Evolutionary conservation across 1,140 invertebrate genomes (phyloP), one percentile per base, ranked within the genome.

Genomic region (Chlorops oryzae): DNA sequence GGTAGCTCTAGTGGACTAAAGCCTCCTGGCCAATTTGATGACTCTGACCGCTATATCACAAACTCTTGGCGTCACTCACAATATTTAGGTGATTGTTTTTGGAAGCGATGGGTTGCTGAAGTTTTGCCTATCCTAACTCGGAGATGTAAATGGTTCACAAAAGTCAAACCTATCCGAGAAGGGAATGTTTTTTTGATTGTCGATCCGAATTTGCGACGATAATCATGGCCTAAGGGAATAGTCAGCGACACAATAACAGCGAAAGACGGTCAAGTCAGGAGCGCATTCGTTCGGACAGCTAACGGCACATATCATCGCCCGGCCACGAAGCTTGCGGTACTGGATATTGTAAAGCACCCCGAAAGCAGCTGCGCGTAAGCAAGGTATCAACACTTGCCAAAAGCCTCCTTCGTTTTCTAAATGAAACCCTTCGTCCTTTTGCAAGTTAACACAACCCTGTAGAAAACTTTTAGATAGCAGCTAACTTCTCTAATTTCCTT

Each of bases 261-360:
- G 13, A 38, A 47, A 47, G 47, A 49, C 28, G 47, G 39, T 4
- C 47, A 49, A 34, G 47, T 49, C 7, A 15, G 47, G 12, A 49
- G 38, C 6, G 47, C 47, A 15, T 10, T 39, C 1, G 46, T 47
- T 10, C 17, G 23, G 24, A 38, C 46, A 15, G 34, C 32, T 13
- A 23, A 37, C 21, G 34, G 34, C 2, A 13, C 39, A 2, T 6
- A 24, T 15, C 37, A 10, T 24, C 45, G 45, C 17, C 46, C 32
- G 24, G 46, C 46, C n/a, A 22, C 39, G 3, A 47, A 47, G 22
- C 34, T 47, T 5, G 45, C 45, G 5, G 23, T 38, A 15, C 24
- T 47, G 20, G 45, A 47, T n/a, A 38, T 47, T 38, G 35, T 27
- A 9, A 13, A 45, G 27, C 35, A 32, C n/a, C 18, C 28, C 24